These are phyloP conservation scores for Alitta virens DNA, from an alignment of 2,888 invertebrate species.

Conservation along the genomic window DNA sequence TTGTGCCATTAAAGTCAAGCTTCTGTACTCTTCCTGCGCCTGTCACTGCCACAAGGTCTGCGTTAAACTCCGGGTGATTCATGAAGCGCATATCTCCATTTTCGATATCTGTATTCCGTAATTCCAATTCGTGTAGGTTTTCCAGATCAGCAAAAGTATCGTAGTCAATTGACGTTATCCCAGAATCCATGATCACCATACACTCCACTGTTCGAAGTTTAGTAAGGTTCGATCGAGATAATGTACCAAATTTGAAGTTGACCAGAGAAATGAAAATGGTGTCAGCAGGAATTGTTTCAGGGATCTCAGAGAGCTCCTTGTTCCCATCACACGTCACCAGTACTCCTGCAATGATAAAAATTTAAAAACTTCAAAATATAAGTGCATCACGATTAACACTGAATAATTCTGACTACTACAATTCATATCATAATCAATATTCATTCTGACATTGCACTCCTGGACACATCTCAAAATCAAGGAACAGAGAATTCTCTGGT, in stretches of 20 bases:
- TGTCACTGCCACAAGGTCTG: conserved; percentile 17
- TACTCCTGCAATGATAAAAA: conserved; percentile 22
- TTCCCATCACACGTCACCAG: conserved; percentile 26
- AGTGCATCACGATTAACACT: no score
- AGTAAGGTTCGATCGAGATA: conserved; percentile 18
- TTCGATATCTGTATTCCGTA: conserved; percentile 18
- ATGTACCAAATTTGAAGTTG: conserved; percentile 23
- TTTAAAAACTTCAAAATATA: no score
- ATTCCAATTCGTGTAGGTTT: conserved; percentile 19
- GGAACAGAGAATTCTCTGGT: no score
- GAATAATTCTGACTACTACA: no score
- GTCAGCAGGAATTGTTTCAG: conserved; percentile 23
- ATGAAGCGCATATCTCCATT: conserved; percentile 19
- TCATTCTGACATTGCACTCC: no score
- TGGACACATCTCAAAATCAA: no score
- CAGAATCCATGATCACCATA: conserved; percentile 19
- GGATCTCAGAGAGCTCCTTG: conserved; percentile 17
- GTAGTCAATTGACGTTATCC: conserved; percentile 9
- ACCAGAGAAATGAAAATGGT: conserved; percentile 24
- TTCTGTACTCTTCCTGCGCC: conserved; percentile 9
- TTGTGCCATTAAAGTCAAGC: conserved; percentile 15
- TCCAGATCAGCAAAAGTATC: conserved; percentile 26
- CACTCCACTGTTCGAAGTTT: conserved; percentile 22
- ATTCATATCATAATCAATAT: no score
- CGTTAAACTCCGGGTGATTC: conserved; percentile 19